phyloP scores from a whole-genome alignment of 2,113 vertebrate genomes.

The Heterocephalus glaber region DNA sequence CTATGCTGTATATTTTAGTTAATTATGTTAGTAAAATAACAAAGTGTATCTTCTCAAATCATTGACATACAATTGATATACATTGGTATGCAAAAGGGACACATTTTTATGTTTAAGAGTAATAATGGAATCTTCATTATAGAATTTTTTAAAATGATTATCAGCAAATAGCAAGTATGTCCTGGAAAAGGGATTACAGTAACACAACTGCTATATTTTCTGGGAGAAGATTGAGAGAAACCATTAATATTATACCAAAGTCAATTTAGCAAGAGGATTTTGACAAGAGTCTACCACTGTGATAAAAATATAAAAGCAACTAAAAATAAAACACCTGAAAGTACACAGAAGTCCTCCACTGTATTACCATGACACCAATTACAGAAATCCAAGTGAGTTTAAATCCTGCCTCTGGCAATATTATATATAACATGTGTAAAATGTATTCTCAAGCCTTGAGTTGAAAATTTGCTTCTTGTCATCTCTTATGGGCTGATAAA shows the following conservation, averaged over 20 bases:
- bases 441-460: slow-evolving; percentile 24
- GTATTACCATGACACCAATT: background rate
- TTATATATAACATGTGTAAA: slow-evolving; percentile 35
- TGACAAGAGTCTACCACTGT: background rate
- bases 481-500: background rate
- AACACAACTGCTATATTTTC: background rate
- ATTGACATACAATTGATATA: background rate
- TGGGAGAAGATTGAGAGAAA: background rate
- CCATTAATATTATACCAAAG: background rate
- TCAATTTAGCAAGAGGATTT: slow-evolving; percentile 36
- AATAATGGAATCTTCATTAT: background rate
- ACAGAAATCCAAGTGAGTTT: slow-evolving; percentile 23
- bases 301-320: slow-evolving; percentile 24
- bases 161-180: background rate
- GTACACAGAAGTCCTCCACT: background rate
- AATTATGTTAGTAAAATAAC: slow-evolving; percentile 25
- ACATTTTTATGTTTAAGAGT: background rate
- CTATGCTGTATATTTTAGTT: slow-evolving; percentile 7
- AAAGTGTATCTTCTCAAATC: background rate
- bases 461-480: slow-evolving; percentile 50
- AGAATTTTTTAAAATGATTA: background rate
- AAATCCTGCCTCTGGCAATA: slow-evolving; percentile 4
- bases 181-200: background rate
- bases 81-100: background rate
- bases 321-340: slow-evolving; percentile 6